Conservation (phyloP, 1,140 invertebrate genomes). For the Drosophila biarmipes region DNA sequence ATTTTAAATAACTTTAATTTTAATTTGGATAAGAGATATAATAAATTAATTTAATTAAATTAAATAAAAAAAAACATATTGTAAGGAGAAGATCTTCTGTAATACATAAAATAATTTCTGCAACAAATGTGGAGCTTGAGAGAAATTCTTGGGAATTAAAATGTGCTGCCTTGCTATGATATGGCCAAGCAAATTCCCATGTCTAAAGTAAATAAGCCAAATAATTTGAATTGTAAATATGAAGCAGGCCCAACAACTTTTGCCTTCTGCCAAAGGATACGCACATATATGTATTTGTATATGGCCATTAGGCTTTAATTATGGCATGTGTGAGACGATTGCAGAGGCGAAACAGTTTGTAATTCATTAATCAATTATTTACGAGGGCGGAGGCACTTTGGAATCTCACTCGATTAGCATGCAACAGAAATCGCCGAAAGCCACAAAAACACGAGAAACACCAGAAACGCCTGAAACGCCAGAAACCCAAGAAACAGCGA, state of each 20-base stretch:
- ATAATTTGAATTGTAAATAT: conserved; percentile 2
- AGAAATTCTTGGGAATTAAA: conserved; percentile 1
- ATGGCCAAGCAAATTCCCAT: background rate
- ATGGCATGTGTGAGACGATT: conserved; percentile 16
- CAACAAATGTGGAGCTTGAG: background rate
- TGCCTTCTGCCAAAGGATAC: background rate
- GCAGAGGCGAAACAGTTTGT: conserved; percentile 30
- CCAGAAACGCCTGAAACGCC: background rate
- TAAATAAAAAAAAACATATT: no score
- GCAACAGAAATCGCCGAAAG: conserved; percentile 27
- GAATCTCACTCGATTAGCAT: conserved; percentile 32
- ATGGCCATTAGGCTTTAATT: conserved; percentile 20
- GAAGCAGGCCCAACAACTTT: background rate
- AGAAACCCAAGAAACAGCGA: background rate
- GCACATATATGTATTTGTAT: background rate
- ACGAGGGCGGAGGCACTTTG: conserved; percentile 5
- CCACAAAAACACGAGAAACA: conserved; percentile 1
- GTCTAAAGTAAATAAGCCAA: background rate
- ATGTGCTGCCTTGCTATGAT: conserved; percentile 7
- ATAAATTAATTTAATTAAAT: background rate
- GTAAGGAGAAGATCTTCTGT: no score
- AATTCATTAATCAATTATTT: conserved; percentile 51
- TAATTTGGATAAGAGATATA: background rate
- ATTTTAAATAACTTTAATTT: no score
- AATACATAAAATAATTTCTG: no score